Percentiles rank a stretch among this genome's conserved stretches.
Evolutionary conservation across 2,113 vertebrate genomes (phyloP).

Genomic region (Alethe castanea): DNA sequence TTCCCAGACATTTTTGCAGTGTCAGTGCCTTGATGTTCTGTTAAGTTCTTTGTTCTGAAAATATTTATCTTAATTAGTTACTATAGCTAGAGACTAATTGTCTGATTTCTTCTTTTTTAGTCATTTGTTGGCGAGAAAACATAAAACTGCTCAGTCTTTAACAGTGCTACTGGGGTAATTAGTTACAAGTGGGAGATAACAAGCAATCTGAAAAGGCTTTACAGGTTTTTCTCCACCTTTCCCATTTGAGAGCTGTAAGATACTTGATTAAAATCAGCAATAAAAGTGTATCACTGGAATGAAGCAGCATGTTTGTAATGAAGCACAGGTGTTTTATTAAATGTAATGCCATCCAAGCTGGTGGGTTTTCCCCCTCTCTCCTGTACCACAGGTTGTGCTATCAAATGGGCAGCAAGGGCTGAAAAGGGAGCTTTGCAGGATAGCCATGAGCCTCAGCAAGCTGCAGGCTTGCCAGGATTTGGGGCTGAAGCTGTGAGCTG

Average conservation of each 20-base stretch:
- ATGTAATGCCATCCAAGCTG: not conserved
- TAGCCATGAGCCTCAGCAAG: not conserved
- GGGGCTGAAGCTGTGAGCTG: not conserved
- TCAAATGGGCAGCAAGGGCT: not conserved
- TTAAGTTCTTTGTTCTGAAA: constrained; percentile 15
- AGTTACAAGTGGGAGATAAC: constrained; percentile 57
- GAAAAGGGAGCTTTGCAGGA: not conserved
- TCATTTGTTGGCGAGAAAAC: not conserved
- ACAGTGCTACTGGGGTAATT: constrained; percentile 31
- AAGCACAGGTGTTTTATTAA: not conserved
- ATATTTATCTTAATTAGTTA: constrained; percentile 36
- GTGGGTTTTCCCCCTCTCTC: not conserved
- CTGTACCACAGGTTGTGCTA: not conserved
- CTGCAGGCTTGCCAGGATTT: not conserved
- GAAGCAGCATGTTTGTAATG: not conserved
- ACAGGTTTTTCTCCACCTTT: constrained; percentile 22
- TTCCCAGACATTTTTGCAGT: not conserved
- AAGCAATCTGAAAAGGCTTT: constrained; percentile 52
- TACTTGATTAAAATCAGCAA: not conserved
- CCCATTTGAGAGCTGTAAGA: constrained; percentile 2
- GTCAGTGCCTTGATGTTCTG: not conserved
- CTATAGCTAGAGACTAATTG: constrained; percentile 25
- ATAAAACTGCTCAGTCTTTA: not conserved
- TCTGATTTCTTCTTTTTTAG: not conserved
- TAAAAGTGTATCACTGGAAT: not conserved